Conservation (phyloP, 2,797 vertebrate genomes). For the Chelonia mydas region DNA sequence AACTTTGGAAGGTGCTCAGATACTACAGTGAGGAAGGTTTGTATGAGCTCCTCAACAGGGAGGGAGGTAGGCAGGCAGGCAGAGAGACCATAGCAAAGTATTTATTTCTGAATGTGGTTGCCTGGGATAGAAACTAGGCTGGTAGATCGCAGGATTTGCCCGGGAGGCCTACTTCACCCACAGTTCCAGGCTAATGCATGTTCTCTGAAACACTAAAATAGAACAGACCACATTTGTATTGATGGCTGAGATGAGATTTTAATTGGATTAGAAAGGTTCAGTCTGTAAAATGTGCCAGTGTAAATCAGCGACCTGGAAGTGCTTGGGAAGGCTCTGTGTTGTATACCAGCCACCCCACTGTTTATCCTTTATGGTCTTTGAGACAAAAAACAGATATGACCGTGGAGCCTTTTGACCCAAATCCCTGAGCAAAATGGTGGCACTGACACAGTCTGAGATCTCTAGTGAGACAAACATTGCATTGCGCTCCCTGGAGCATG, state of each 20-base stretch:
- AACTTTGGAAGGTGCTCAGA: not conserved
- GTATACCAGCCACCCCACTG: slow-evolving; percentile 12
- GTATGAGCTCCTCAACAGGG: not conserved
- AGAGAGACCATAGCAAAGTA: not conserved
- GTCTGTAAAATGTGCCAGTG: slow-evolving; percentile 59
- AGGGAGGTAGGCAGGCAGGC: not conserved
- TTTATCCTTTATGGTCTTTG: slow-evolving; percentile 43
- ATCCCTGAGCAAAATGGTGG: slow-evolving; percentile 61
- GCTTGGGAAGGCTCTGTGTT: slow-evolving; percentile 44
- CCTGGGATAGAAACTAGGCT: slow-evolving; percentile 1
- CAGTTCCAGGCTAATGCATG: slow-evolving; percentile 3
- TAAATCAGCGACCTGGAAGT: slow-evolving; percentile 75
- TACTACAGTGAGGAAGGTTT: not conserved
- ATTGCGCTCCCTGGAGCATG: slow-evolving; percentile 27
- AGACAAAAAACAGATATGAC: slow-evolving; percentile 59
- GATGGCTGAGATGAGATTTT: slow-evolving; percentile 69
- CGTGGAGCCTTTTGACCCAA: slow-evolving; percentile 73
- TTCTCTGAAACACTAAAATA: slow-evolving; percentile 40
- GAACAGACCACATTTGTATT: slow-evolving; percentile 61
- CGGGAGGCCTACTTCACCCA: slow-evolving; percentile 47
- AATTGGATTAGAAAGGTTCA: slow-evolving; percentile 74
- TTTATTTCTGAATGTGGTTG: not conserved
- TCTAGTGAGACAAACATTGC: slow-evolving; percentile 36
- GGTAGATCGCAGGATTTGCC: slow-evolving; percentile 52
- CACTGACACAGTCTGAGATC: slow-evolving; percentile 47